Evolutionary conservation across 2,113 vertebrate species (phyloP).

Genomic region (Dicrurus megarhynchus): DNA sequence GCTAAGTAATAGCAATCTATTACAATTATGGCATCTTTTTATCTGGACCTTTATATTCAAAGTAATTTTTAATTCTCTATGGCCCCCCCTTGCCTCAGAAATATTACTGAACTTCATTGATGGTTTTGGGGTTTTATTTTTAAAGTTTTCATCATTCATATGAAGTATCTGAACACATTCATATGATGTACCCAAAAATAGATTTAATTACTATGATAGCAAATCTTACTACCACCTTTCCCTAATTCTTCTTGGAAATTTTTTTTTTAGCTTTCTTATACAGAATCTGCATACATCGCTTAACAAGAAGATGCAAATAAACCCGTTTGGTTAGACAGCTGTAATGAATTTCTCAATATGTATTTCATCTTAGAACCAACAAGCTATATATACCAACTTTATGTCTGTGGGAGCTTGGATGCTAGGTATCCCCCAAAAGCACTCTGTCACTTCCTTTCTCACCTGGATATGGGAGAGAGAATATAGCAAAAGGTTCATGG

Average conservation of each 20-base stretch:
- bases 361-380: not conserved
- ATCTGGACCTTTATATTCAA: not conserved
- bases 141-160: not conserved
- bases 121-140: not conserved
- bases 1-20: not conserved
- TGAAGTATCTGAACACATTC: not conserved
- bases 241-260: not conserved
- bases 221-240: not conserved
- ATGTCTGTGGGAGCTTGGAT: not conserved
- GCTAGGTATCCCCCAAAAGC: not conserved
- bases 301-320: not conserved
- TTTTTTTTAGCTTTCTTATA: not conserved
- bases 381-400: not conserved
- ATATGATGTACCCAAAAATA: not conserved
- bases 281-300: not conserved
- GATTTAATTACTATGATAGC: not conserved
- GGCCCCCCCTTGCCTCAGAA: not conserved
- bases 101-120: not conserved
- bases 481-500: not conserved
- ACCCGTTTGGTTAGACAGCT: not conserved
- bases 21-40: not conserved
- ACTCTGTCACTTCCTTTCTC: not conserved
- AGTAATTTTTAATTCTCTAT: not conserved
- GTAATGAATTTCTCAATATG: not conserved
- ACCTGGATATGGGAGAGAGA: not conserved